Base-by-base conservation (phyloP, 2,113 vertebrate genomes). In the Takifugu bimaculatus region DNA sequence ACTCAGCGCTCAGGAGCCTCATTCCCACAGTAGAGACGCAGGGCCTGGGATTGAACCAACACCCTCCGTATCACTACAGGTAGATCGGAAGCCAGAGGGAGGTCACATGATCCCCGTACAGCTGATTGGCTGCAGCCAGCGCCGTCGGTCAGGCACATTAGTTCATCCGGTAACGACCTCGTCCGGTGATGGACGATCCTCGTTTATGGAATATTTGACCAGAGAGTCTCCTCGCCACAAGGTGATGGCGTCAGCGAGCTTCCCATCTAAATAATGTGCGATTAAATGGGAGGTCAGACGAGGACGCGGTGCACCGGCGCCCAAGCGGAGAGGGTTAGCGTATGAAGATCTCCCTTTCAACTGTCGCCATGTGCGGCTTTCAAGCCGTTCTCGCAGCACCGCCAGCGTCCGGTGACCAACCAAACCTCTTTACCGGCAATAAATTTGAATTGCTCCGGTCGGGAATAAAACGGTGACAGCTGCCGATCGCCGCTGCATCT, bases 91-190 rank as follows among this genome's bases (percentile, higher is more conserved):
- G 72, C 74, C 63, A 61, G 45, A 1, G 32, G 54, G 68, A 58
- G 70, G 50, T 57, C 72, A 63, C 48, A 4, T 75, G 47, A 70
- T 54, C 60, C 20, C 20, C 20, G 20, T 20, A 20, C 20, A 20
- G 20, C 20, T 71, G 50, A 74, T 79, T 68, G 43, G 25, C 29
- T 56, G 57, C 51, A 56, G 43, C 15, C 35, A 39, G 9, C 9
- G 7, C 35, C 1, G 11, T 39, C 6, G 11, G 7, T 10, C 5
- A 39, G 7, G 11, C 35, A 10, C 35, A 39, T 39, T 39, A 39
- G 35, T 54, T 57, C 63, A 64, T 71, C 35, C 47, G 48, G 54
- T 29, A 12, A 43, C 60, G 74, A 63, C 54, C 59, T 60, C 28
- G 54, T 49, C 53, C 60, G 49, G 26, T 26, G 60, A 72, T n/a